phyloP scores from a whole-genome alignment of 2,888 invertebrate species.

The Flexamia atlantica region DNA sequence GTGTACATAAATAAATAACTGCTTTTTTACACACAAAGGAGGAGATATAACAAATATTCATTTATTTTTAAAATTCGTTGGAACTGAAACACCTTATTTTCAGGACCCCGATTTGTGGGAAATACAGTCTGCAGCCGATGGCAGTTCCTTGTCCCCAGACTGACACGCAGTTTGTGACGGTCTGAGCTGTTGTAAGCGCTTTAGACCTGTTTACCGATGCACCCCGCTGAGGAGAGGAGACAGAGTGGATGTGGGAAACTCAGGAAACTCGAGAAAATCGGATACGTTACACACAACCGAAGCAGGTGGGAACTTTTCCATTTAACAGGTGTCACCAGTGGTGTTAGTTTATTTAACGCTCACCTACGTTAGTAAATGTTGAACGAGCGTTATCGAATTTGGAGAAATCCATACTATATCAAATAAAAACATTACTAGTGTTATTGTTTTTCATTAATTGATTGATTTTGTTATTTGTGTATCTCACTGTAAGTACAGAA shows the following conservation, averaged over 20 bases:
- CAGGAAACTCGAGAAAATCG: not conserved
- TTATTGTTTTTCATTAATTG: too few relatives aligned
- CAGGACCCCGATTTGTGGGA: not conserved
- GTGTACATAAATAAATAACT: too few relatives aligned
- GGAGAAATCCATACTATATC: too few relatives aligned
- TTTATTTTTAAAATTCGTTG: too few relatives aligned
- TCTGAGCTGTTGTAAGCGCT: slow-evolving; percentile 24
- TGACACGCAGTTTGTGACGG: not conserved
- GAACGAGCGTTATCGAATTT: too few relatives aligned
- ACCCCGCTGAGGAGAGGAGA: slow-evolving; percentile 11
- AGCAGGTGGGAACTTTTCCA: not conserved
- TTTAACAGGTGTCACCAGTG: not conserved
- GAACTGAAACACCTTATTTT: not conserved
- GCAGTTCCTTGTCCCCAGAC: slow-evolving; percentile 3
- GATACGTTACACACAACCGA: not conserved
- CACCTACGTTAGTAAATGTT: too few relatives aligned
- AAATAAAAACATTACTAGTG: too few relatives aligned
- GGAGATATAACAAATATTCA: too few relatives aligned
- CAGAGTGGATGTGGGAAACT: slow-evolving; percentile 12
- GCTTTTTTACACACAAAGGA: too few relatives aligned
- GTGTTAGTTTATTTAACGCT: too few relatives aligned
- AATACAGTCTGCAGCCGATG: not conserved
- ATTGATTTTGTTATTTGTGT: too few relatives aligned
- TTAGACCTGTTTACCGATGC: slow-evolving; percentile 40
- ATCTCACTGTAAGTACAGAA: too few relatives aligned